These are phyloP conservation scores for Aspidiotus rigidus DNA, from an alignment of 2,888 invertebrate species.

Conservation along the genomic window DNA sequence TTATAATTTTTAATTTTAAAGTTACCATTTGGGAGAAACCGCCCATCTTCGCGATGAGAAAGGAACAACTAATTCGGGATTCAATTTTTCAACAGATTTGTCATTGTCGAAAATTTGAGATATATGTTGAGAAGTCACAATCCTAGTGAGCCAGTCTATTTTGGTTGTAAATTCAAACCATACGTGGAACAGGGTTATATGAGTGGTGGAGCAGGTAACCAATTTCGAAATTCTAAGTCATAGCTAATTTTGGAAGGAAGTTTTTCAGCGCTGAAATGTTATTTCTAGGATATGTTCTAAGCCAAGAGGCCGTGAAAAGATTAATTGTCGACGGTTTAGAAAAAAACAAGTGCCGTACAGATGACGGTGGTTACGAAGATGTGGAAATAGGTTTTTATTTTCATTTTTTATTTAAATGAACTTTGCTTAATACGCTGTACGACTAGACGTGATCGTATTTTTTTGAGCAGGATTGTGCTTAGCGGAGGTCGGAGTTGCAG, in stretches of 20 bases:
- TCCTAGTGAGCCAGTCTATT: slow-evolving; percentile 69
- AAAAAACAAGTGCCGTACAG: slow-evolving; percentile 58
- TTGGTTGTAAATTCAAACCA: slow-evolving; percentile 82
- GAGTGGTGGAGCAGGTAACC: slow-evolving; percentile 67
- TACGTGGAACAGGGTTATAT: slow-evolving; percentile 77
- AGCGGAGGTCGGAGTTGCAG: slow-evolving; percentile 71
- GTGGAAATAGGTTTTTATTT: slow-evolving; percentile 70
- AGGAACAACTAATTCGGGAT: not conserved
- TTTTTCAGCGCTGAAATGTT: too few relatives aligned
- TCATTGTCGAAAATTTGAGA: slow-evolving; percentile 90
- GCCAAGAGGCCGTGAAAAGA: slow-evolving; percentile 64
- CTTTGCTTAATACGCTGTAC: too few relatives aligned
- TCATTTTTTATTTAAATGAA: not conserved
- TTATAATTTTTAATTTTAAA: too few relatives aligned
- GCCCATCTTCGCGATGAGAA: too few relatives aligned
- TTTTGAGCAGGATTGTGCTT: slow-evolving; percentile 56
- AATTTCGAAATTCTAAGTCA: not conserved
- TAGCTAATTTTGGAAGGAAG: too few relatives aligned
- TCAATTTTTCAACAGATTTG: slow-evolving; percentile 56
- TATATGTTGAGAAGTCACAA: slow-evolving; percentile 72
- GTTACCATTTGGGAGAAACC: too few relatives aligned
- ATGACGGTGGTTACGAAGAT: slow-evolving; percentile 74
- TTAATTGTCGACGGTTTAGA: slow-evolving; percentile 69
- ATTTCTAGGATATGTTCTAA: slow-evolving; percentile 74
- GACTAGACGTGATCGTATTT: too few relatives aligned